Base-by-base conservation (phyloP, 1,140 invertebrate genomes). In the Hypsibius dujardini region DNA sequence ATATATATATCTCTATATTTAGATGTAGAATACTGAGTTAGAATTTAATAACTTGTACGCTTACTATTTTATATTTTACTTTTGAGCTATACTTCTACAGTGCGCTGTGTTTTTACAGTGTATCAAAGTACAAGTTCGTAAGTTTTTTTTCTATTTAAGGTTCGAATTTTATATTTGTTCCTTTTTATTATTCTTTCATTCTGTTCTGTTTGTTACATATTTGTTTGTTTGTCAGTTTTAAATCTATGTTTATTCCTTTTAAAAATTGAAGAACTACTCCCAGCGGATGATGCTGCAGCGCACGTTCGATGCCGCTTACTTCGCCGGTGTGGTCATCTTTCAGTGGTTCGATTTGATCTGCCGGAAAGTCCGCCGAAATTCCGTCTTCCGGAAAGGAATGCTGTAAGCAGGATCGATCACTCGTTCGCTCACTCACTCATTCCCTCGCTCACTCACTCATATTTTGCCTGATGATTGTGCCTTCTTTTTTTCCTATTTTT, bases 341-440 rank as follows among this genome's bases (percentile, higher is more conserved):
- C 94, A 98, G 80, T 97, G 94, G 95, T 90, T 93, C 75, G 93
- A 97, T 86, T 83, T 97, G 83, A 95, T 97, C 80, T 92, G 96
- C 78, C 96, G 93, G 82, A 97, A 98, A 84, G 97, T 94, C 73
- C 86, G 94, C 76, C 87, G 91, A 76, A 93, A 95, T 78, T 96
- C 93, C 59, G 88, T 98, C 77, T 82, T 97, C 74, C 92, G 96
- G 78, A 94, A 98, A 80, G 93, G 93, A 83, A 96, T 98, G 93
- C 89, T 7, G 50, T 56, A 56, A 12, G 50, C 28, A 28, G 28
- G 28, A 28, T 28, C 28, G 28, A 28, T 28, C 28, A 28, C 28
- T 28, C 28, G 28, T 28, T 28, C 28, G 28, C 28, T 28, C 28
- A 28, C 28, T 28, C 28, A 28, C 28, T 28, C 28, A 28, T 28